Evolutionary conservation across 1,140 invertebrate genomes (phyloP).

Genomic region (Nasonia vitripennis): DNA sequence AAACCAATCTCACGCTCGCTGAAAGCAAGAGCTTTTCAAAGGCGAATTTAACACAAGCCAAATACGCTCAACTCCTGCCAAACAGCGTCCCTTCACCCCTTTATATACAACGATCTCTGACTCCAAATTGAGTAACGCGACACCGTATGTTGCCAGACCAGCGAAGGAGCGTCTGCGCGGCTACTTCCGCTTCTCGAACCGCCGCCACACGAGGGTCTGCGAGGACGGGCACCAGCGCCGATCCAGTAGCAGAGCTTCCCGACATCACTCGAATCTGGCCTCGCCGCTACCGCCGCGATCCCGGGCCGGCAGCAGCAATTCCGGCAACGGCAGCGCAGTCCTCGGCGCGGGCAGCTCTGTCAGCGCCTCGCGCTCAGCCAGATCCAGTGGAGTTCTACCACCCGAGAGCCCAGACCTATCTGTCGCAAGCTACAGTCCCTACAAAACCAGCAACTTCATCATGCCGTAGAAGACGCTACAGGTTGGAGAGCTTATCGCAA

Average conservation of each 20-base stretch:
- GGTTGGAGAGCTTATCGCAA: too few species aligned
- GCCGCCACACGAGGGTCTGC: constrained; percentile 4
- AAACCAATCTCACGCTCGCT: too few species aligned
- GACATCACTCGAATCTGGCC: neutral
- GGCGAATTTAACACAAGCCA: too few species aligned
- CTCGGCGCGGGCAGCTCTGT: neutral
- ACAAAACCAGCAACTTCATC: neutral
- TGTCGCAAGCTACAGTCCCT: neutral
- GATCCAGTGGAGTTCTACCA: neutral
- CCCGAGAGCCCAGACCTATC: neutral
- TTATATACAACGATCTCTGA: too few species aligned
- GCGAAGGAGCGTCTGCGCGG: constrained; percentile 79
- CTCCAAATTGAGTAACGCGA: neutral
- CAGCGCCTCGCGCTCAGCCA: neutral
- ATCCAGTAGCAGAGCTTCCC: neutral
- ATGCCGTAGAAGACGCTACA: neutral
- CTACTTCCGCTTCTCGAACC: constrained; percentile 77
- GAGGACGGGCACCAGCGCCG: constrained; percentile 16
- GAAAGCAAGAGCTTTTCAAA: too few species aligned
- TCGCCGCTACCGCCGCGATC: neutral
- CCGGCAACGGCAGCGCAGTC: neutral
- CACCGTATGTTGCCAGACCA: constrained; percentile 66
- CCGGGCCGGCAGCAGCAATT: neutral
- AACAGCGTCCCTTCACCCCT: too few species aligned
- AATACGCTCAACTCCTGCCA: too few species aligned